Conservation (phyloP, 1,140 invertebrate genomes). For the Bombus difficillimus region DNA sequence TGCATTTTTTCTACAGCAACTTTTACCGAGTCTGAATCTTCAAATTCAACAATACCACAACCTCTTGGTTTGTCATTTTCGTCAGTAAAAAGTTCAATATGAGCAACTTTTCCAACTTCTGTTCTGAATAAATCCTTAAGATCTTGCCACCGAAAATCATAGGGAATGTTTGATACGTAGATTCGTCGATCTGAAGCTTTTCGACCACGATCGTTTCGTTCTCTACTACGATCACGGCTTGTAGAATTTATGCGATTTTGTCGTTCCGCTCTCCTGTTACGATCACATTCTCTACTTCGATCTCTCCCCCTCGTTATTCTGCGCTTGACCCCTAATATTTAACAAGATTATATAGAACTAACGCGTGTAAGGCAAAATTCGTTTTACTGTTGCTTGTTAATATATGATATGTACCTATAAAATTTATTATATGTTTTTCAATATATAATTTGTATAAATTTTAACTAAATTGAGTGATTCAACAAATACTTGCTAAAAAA, state of each 20-base stretch:
- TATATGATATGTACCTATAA: too few species aligned
- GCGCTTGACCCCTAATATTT: conserved; percentile 57
- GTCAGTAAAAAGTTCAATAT: conserved; percentile 97
- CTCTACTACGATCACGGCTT: conserved; percentile 82
- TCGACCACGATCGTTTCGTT: conserved; percentile 82
- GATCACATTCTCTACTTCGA: conserved; percentile 84
- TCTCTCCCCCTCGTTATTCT: conserved; percentile 80
- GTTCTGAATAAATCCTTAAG: conserved; percentile 96
- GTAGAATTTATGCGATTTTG: conserved; percentile 84
- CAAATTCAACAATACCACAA: conserved; percentile 98
- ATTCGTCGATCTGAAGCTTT: conserved; percentile 85
- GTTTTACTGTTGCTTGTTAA: not conserved
- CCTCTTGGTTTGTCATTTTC: conserved; percentile 97
- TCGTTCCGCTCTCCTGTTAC: conserved; percentile 83
- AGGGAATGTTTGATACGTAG: conserved; percentile 98
- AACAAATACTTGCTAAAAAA: not conserved
- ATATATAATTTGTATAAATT: not conserved
- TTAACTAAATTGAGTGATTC: not conserved
- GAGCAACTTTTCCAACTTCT: conserved; percentile 97
- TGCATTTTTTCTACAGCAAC: conserved; percentile 98
- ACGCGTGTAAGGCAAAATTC: not conserved
- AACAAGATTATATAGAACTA: not conserved
- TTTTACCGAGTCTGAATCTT: conserved; percentile 92
- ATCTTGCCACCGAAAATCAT: conserved; percentile 98
- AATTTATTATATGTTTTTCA: not conserved